Conservation (phyloP, 1,140 invertebrate genomes). For the Eufriesea mexicana region DNA sequence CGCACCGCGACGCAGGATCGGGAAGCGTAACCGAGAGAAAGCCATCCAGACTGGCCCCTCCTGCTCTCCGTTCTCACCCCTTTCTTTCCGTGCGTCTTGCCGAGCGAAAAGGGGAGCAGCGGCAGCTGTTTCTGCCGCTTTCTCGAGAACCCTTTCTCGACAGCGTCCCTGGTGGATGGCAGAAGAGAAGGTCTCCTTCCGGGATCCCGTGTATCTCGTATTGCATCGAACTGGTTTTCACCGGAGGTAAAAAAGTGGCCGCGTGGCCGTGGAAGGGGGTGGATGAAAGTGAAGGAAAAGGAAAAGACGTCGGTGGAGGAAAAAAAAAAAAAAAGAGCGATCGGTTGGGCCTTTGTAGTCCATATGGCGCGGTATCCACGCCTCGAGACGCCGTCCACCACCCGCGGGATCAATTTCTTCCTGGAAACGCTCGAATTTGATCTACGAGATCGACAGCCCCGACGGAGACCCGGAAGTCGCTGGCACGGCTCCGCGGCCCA, state of each 20-base stretch:
- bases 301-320: constrained; percentile 11
- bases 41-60: constrained; percentile 46
- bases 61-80: constrained; percentile 63
- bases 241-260: constrained; percentile 52
- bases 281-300: constrained; percentile 42
- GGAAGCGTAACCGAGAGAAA: constrained; percentile 66
- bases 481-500: constrained; percentile 39
- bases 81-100: constrained; percentile 70
- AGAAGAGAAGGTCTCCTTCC: constrained; percentile 53
- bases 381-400: constrained; percentile 24
- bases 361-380: constrained; percentile 61
- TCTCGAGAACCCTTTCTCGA: constrained; percentile 64
- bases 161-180: constrained; percentile 13
- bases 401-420: constrained; percentile 69
- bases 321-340: constrained; percentile 33
- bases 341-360: constrained; percentile 47
- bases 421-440: constrained; percentile 67
- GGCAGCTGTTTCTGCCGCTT: constrained; percentile 63
- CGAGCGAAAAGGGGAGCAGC: constrained; percentile 47
- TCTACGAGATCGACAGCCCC: constrained; percentile 52
- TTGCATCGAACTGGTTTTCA: constrained; percentile 65
- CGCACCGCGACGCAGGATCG: constrained; percentile 53
- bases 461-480: constrained; percentile 63
- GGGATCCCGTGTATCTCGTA: constrained; percentile 70
- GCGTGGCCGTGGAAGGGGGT: background rate